Conservation (phyloP, 2,797 vertebrate genomes). For the Pogoniulus pusillus region DNA sequence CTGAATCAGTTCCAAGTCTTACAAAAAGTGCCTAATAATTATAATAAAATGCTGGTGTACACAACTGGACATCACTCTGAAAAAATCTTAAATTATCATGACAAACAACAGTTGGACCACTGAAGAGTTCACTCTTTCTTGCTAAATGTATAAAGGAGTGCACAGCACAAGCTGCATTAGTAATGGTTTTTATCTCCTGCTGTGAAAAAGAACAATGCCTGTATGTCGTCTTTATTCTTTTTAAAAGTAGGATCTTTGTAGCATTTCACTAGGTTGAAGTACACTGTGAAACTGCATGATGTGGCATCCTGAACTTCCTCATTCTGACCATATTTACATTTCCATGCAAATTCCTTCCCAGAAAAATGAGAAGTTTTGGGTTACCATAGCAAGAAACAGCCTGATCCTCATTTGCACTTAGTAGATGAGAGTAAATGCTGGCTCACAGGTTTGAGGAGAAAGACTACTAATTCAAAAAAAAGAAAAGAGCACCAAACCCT, state of each 20-base stretch:
- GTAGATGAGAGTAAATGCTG: background rate
- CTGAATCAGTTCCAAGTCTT: background rate
- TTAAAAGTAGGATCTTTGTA: background rate
- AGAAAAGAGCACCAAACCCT: background rate
- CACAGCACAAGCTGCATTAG: background rate
- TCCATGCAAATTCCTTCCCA: slow-evolving; percentile 30
- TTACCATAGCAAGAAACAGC: background rate
- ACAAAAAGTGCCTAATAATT: background rate
- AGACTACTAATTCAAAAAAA: background rate
- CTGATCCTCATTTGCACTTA: background rate
- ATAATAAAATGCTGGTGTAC: background rate
- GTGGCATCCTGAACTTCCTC: slow-evolving; percentile 3
- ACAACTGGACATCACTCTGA: background rate
- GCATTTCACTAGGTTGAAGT: background rate
- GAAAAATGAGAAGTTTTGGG: slow-evolving; percentile 35
- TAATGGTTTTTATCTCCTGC: background rate
- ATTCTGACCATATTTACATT: slow-evolving; percentile 23
- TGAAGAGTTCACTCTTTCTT: background rate
- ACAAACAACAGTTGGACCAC: background rate
- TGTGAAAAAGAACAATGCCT: background rate
- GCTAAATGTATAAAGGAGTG: background rate
- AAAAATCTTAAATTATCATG: background rate
- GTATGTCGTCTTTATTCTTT: background rate
- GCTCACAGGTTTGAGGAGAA: background rate
- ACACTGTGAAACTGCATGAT: background rate